Evolutionary conservation across 2,888 invertebrate genomes (phyloP), one percentile per base, ranked within the genome.

Genomic region (Diadegma fenestrale): DNA sequence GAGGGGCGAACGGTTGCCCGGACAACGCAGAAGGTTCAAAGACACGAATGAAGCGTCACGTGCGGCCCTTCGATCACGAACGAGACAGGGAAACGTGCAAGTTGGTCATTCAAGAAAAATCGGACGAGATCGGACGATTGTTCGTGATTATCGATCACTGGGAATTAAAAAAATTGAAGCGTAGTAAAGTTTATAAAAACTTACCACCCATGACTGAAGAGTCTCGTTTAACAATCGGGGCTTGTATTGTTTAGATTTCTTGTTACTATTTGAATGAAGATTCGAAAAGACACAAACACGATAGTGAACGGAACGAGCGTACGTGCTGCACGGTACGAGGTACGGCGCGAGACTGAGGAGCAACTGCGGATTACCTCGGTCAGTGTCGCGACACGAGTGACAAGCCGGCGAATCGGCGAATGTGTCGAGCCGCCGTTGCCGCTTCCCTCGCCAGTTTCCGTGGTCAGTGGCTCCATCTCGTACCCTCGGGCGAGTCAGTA

Each of bases 171-270:
- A 58, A 26, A 66, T 37, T 1, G 66, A 61, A 33, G 7, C 37
- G 37, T n/a, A 33, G 14, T 51, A 51, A 71, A 26, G 17, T 10
- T 22, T 26, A n/a, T 7, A 33, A 73, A 22, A 48, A 91, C 92
- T 92, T 88, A 93, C 93, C 92, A 88, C 91, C 91, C 93, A 93
- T 93, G 87, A 86, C 82, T 88, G 89, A 78, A 80, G 87, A 73
- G 66, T 33, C 71, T 82, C 63, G 76, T 76, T 43, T 64, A 43
- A 69, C 73, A 48, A 26, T 77, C n/a, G 33, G 26, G 76, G 54
- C 77, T 77, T 75, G 43, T 37, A 12, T 69, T 43, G 41, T 61
- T 41, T 43, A 43, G 12, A 26, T 58, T 26, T 14, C 26, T 58
- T 26, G 58, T 58, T 26, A 26, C 14, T 58, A 58, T 26, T 58